phyloP scores from a whole-genome alignment of 1,140 invertebrate genomes.

The Bombus pascuorum region DNA sequence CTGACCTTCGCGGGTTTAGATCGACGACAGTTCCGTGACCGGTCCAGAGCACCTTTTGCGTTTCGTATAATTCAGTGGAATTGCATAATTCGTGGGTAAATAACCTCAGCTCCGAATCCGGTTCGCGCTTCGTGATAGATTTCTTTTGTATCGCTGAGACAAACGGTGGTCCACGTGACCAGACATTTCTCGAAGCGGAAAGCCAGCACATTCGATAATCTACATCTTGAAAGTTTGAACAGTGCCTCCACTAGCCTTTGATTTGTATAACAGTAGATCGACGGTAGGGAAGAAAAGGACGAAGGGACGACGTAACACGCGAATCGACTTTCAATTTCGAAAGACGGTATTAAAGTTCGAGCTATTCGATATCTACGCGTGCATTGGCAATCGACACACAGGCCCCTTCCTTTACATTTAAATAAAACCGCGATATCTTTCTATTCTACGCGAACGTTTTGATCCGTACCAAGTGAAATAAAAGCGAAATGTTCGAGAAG shows the following conservation, averaged over 20 bases:
- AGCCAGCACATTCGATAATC: not conserved
- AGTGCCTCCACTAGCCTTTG: not conserved
- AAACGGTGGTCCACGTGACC: not conserved
- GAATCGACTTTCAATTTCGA: slow-evolving; percentile 32
- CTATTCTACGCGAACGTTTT: not conserved
- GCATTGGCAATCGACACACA: not conserved
- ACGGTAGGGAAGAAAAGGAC: not conserved
- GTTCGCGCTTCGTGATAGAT: not conserved
- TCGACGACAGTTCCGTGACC: slow-evolving; percentile 36
- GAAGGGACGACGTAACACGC: not conserved
- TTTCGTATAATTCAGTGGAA: not conserved
- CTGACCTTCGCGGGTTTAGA: slow-evolving; percentile 24
- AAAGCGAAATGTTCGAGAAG: not conserved
- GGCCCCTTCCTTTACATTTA: not conserved
- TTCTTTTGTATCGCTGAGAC: not conserved
- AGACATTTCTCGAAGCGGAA: not conserved
- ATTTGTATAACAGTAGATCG: not conserved
- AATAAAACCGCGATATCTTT: not conserved
- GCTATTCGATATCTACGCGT: not conserved
- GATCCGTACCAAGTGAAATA: not conserved
- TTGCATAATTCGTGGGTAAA: slow-evolving; percentile 29
- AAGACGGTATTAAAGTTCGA: not conserved
- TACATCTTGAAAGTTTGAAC: not conserved
- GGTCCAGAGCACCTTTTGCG: not conserved
- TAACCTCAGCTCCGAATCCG: slow-evolving; percentile 3